These are phyloP conservation scores for Myiotriccus ornatus DNA, from an alignment of 2,797 vertebrate species.

Conservation along the genomic window DNA sequence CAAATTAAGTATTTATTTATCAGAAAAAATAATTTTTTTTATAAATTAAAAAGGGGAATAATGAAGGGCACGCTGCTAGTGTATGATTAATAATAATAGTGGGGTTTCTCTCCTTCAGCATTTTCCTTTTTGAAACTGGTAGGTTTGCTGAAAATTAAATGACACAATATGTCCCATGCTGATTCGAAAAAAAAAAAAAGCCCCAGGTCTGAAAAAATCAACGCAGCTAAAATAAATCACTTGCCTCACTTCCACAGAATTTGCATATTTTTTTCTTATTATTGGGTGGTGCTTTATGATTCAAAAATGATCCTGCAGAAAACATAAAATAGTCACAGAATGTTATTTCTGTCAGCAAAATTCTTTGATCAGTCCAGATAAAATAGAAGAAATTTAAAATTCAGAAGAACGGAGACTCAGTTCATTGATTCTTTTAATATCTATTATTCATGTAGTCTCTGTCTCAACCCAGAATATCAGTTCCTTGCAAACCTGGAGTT, in stretches of 20 bases:
- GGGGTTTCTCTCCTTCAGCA: neutral
- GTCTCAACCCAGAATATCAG: neutral
- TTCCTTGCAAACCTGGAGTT: neutral
- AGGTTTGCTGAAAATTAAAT: conserved; percentile 1
- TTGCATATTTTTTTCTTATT: neutral
- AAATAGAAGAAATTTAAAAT: conserved; percentile 44
- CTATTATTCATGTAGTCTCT: conserved; percentile 30
- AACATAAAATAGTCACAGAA: neutral
- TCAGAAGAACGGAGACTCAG: neutral
- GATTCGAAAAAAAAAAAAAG: neutral
- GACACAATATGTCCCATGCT: neutral
- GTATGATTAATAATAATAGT: neutral
- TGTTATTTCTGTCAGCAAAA: neutral
- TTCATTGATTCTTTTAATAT: conserved; percentile 11
- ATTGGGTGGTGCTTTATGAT: neutral
- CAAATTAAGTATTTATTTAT: neutral
- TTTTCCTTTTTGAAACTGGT: neutral
- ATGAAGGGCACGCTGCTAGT: neutral
- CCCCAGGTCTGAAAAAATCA: neutral
- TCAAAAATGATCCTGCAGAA: neutral
- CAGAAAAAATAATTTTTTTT: neutral
- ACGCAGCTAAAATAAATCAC: conserved; percentile 30
- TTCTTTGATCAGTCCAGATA: conserved; percentile 24
- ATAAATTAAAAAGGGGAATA: neutral
- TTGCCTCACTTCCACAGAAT: conserved; percentile 25